A percentile compares a stretch with the other conserved stretches of the same genome.
Conservation (phyloP, 2,113 vertebrate genomes). For the Colinus virginianus region DNA sequence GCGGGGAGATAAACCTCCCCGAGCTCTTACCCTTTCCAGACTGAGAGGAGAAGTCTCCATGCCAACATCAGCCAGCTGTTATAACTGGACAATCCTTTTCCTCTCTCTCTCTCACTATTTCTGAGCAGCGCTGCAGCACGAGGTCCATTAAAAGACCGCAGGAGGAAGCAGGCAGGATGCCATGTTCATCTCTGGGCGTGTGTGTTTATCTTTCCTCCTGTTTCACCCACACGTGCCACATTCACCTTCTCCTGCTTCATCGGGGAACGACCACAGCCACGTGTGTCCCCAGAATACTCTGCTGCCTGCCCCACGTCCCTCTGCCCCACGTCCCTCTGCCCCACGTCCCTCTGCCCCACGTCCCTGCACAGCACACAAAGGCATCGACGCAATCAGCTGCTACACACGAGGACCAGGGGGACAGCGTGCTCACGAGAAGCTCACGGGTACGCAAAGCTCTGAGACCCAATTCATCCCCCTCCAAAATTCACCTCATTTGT, state of each 20-base stretch:
- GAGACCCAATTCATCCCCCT: background rate
- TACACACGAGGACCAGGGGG: accelerated
- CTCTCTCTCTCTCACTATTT: background rate
- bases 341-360: background rate
- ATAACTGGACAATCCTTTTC: background rate
- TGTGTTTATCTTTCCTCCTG: background rate
- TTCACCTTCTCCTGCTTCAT: too few relatives aligned
- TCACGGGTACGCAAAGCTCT: background rate
- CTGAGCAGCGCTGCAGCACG: background rate
- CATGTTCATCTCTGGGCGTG: accelerated
- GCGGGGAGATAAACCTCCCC: background rate
- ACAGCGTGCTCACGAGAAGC: background rate
- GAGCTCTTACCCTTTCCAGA: background rate
- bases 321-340: too few relatives aligned
- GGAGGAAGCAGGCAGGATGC: background rate
- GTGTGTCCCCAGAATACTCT: too few relatives aligned
- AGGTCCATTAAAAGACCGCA: accelerated
- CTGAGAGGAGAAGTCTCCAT: background rate
- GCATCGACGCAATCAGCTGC: accelerated
- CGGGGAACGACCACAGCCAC: too few relatives aligned
- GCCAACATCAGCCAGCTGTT: background rate
- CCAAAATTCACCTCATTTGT: background rate
- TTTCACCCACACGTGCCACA: background rate
- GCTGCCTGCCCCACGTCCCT: too few relatives aligned
- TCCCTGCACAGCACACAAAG: background rate